Evolutionary conservation across 2,888 invertebrate species (phyloP).

Genomic region (Dryococelus australis): DNA sequence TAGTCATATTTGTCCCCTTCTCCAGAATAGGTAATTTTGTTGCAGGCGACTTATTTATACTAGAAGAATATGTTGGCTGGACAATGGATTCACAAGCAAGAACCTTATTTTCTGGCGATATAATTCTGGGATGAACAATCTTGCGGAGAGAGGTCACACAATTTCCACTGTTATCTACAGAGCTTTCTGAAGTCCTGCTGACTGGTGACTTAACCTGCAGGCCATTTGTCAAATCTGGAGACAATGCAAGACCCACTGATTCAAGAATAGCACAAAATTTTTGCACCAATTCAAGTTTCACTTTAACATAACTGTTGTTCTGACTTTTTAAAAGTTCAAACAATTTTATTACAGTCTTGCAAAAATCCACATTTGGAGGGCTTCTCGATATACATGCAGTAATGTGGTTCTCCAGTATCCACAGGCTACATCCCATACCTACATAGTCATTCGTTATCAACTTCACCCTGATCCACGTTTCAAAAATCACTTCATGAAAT

Average conservation of each 20-base stretch:
- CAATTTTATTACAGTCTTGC: neutral
- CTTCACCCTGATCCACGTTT: neutral
- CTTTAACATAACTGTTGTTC: neutral
- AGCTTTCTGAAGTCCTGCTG: neutral
- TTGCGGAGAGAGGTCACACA: neutral
- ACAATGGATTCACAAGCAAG: neutral
- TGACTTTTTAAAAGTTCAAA: neutral
- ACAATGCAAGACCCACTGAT: neutral
- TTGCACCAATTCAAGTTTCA: neutral
- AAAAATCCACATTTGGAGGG: neutral
- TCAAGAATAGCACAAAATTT: neutral
- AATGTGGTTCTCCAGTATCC: neutral
- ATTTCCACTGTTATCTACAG: neutral
- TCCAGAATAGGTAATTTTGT: neutral
- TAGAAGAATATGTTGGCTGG: neutral
- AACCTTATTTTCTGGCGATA: neutral
- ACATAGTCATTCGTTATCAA: neutral
- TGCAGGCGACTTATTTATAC: neutral
- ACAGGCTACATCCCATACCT: neutral
- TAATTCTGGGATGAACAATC: neutral
- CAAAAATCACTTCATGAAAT: neutral
- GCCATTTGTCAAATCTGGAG: neutral
- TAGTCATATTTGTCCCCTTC: too few relatives aligned
- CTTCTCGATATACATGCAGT: neutral
- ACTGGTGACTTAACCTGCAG: neutral